Base-by-base conservation (phyloP, 2,113 vertebrate species). In the Varanus komodoensis region DNA sequence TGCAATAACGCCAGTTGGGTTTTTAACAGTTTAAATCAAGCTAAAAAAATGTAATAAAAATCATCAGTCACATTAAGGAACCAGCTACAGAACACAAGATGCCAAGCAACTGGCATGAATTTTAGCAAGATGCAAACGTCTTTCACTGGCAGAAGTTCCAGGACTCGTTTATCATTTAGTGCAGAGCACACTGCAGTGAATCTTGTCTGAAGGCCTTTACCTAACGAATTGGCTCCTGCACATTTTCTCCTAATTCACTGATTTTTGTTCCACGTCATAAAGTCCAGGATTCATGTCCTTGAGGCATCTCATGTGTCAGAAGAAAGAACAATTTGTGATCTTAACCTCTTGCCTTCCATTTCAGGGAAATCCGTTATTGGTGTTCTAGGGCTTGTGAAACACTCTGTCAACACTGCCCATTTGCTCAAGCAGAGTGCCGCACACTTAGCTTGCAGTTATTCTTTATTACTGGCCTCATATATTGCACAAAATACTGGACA, bases 151-250 rank as follows among this genome's bases (percentile, higher is more conserved):
- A 50, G 81, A 54, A 84, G n/a, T 52, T 32, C 27, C 21, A 67
- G 75, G 34, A 44, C 25, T 87, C 86, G 85, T 87, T 92, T 88
- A 85, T 91, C 75, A 88, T 88, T 91, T 89, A 85, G 81, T 64
- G 27, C 89, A 48, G 75, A 73, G 8, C 50, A 73, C 75, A 85
- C 86, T 74, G 78, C 71, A 75, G 86, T 87, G 84, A 92, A 88
- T 90, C 86, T 64, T 90, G 27, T 90, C 86, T 90, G n/a, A 81
- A 84, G 77, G 67, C 75, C 68, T 83, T 87, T 85, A 67, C 86
- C 61, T 73, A 89, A 78, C 38, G 21, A 68, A 90, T 82, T 71
- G 86, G 68, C 91, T 92, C 81, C 67, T 27, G 69, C 32, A 27
- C 57, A 86, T n/a, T 80, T 84, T 64, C 82, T 27, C 27, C 52